These are phyloP conservation scores for Diploscapter pachys DNA, from an alignment of 1,140 invertebrate genomes.

Conservation along the genomic window DNA sequence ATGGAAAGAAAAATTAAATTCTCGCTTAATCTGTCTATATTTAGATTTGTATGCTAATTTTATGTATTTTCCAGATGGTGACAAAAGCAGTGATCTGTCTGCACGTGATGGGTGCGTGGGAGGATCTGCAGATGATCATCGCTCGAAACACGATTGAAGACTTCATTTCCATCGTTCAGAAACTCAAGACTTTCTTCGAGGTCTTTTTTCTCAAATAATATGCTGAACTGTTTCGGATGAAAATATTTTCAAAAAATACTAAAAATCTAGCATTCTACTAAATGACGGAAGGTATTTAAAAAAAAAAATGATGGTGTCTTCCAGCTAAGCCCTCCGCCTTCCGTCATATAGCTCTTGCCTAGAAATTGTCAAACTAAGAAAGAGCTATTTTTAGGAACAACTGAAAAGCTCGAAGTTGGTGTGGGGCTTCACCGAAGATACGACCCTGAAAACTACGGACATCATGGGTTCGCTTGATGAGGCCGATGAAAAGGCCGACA, in stretches of 20 bases:
- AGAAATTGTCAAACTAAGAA: no score
- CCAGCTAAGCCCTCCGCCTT: background rate
- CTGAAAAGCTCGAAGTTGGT: slow-evolving; percentile 34
- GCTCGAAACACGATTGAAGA: slow-evolving; percentile 48
- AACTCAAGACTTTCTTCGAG: slow-evolving; percentile 48
- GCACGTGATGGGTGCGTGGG: slow-evolving; percentile 43
- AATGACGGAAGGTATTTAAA: no score
- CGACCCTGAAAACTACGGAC: background rate
- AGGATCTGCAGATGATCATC: slow-evolving; percentile 53
- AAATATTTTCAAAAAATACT: no score
- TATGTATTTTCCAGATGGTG: background rate
- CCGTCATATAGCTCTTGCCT: no score
- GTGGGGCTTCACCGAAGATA: slow-evolving; percentile 7
- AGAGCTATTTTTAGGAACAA: slow-evolving; percentile 43
- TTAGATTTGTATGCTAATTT: no score
- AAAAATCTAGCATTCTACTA: no score
- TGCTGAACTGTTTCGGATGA: no score
- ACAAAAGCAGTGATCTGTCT: slow-evolving; percentile 12
- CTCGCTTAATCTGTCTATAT: no score
- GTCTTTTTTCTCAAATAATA: no score
- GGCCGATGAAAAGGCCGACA: slow-evolving; percentile 11
- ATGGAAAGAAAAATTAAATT: no score
- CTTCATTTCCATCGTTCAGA: slow-evolving; percentile 45
- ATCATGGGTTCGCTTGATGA: background rate
- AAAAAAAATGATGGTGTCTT: background rate